Evolutionary conservation across 2,797 vertebrate genomes (phyloP).

Genomic region (Crenichthys baileyi): DNA sequence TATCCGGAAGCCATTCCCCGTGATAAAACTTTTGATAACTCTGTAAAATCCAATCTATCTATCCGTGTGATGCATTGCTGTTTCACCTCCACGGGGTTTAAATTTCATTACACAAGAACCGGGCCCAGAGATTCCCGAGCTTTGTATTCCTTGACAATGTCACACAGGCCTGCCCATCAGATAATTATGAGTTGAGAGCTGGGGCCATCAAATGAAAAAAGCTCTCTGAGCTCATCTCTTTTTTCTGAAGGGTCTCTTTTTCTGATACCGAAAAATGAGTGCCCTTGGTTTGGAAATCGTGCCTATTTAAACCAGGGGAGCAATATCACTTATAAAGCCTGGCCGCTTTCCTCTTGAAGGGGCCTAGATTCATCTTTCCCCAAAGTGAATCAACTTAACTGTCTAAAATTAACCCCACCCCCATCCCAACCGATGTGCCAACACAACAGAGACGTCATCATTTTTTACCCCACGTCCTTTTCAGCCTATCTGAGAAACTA

Average conservation of each 20-base stretch:
- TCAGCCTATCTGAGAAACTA: conserved; percentile 32
- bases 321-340: conserved; percentile 74
- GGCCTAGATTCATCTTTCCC: conserved; percentile 70
- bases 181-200: conserved; percentile 79
- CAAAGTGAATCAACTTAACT: conserved; percentile 72
- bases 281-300: conserved; percentile 78
- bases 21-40: conserved; percentile 71
- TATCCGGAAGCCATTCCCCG: conserved; percentile 55
- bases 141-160: conserved; percentile 79
- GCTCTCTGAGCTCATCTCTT: conserved; percentile 75
- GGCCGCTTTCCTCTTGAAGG: conserved; percentile 70
- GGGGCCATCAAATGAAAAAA: conserved; percentile 71
- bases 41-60: conserved; percentile 69
- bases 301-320: conserved; percentile 77
- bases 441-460: conserved; percentile 51
- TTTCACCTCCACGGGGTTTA: conserved; percentile 67
- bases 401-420: conserved; percentile 51
- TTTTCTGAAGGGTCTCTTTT: conserved; percentile 76
- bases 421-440: conserved; percentile 25
- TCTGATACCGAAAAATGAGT: conserved; percentile 77
- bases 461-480: conserved; percentile 31
- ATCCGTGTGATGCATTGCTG: conserved; percentile 62
- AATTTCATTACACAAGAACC: conserved; percentile 74
- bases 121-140: conserved; percentile 74
- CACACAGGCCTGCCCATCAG: conserved; percentile 74